These are phyloP conservation scores for Scopus umbretta DNA, from an alignment of 2,113 vertebrate species.

Conservation along the genomic window DNA sequence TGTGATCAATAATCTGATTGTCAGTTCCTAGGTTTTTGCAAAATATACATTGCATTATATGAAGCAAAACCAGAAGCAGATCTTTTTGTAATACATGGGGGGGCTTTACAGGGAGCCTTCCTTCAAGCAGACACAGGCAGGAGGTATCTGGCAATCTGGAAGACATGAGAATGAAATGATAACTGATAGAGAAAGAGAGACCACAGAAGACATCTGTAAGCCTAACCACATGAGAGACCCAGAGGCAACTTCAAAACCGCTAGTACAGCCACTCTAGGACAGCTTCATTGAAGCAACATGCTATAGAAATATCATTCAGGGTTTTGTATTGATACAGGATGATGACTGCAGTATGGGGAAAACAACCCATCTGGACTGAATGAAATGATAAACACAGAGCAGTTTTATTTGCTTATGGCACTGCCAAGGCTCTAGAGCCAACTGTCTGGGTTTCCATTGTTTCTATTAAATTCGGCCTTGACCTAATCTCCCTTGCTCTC, in stretches of 20 bases:
- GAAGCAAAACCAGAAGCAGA: slow-evolving; percentile 54
- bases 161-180: slow-evolving; percentile 33
- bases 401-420: slow-evolving; percentile 19
- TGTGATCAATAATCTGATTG: slow-evolving; percentile 58
- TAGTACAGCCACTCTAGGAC: slow-evolving; percentile 41
- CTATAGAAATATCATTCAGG: neutral
- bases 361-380: slow-evolving; percentile 35
- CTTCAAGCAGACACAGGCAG: slow-evolving; percentile 35
- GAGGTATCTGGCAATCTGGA: slow-evolving; percentile 59
- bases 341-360: slow-evolving; percentile 13
- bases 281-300: slow-evolving; percentile 55
- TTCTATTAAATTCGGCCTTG: neutral
- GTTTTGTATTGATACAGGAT: slow-evolving; percentile 1
- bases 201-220: slow-evolving; percentile 55
- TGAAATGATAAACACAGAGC: slow-evolving; percentile 20
- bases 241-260: slow-evolving; percentile 60
- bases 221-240: slow-evolving; percentile 56
- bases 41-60: neutral
- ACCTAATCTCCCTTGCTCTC: neutral
- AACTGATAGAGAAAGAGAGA: slow-evolving; percentile 54
- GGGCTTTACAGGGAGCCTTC: slow-evolving; percentile 48
- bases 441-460: neutral
- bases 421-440: neutral
- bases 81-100: slow-evolving; percentile 54
- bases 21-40: slow-evolving; percentile 21